Evolutionary conservation across 2,888 invertebrate genomes (phyloP).

Genomic region (Oscheius myriophilus): DNA sequence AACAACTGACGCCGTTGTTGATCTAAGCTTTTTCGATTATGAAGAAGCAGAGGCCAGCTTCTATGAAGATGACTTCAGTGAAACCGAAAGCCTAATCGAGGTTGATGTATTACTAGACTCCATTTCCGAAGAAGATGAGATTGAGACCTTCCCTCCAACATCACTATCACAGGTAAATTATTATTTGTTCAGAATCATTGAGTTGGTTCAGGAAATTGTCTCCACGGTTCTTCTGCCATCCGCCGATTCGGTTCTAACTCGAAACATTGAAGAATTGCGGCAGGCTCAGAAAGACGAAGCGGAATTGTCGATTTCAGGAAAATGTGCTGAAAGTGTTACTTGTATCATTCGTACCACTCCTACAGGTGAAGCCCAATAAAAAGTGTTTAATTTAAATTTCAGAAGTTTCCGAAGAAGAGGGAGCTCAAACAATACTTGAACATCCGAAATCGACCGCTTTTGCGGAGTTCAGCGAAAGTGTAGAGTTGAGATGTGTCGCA

Average conservation of each 20-base stretch:
- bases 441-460: conserved; percentile 45
- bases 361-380: conserved; percentile 19
- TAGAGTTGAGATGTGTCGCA: conserved; percentile 36
- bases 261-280: conserved; percentile 39
- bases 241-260: conserved; percentile 28
- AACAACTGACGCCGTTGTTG: conserved; percentile 55
- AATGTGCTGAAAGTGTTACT: conserved; percentile 2
- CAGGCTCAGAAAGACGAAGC: conserved; percentile 32
- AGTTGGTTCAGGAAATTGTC: conserved; percentile 20
- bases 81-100: conserved; percentile 39
- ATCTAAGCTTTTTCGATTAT: conserved; percentile 55
- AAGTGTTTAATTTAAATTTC: not conserved
- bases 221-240: conserved; percentile 28
- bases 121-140: conserved; percentile 45
- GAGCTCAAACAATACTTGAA: conserved; percentile 41
- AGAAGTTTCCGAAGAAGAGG: conserved; percentile 3
- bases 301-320: conserved; percentile 16
- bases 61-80: conserved; percentile 41
- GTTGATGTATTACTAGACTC: conserved; percentile 54
- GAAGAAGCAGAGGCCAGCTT: conserved; percentile 54
- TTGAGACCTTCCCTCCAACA: conserved; percentile 40
- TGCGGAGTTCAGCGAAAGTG: conserved; percentile 34
- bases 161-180: conserved; percentile 33
- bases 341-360: not conserved
- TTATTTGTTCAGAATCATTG: not conserved